Percentiles rank a stretch among this genome's conserved stretches.
Evolutionary conservation across 2,888 invertebrate species (phyloP).

Genomic region (Drosophila meridionalis): DNA sequence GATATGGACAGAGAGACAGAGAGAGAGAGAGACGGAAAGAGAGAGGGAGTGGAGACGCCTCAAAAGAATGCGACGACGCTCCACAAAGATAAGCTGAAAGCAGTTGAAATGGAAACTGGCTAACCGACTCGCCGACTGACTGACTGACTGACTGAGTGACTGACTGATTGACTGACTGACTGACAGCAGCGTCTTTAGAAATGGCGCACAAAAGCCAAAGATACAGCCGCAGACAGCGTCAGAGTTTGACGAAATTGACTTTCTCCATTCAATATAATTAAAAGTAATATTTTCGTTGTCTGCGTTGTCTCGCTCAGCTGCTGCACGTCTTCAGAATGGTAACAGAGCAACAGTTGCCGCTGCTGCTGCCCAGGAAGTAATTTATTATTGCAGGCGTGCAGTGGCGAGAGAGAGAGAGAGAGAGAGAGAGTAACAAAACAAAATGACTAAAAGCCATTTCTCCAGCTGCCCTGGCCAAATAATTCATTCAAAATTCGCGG

Average conservation of each 20-base stretch:
- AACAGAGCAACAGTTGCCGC: constrained; percentile 32
- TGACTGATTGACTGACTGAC: constrained; percentile 41
- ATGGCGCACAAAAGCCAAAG: constrained; percentile 75
- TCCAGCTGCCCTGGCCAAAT: constrained; percentile 31
- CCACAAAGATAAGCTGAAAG: constrained; percentile 70
- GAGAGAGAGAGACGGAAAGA: not conserved
- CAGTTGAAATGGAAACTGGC: constrained; percentile 76
- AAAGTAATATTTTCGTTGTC: constrained; percentile 65
- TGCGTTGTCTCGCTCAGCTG: constrained; percentile 47
- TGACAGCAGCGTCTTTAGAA: constrained; percentile 70
- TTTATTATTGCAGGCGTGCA: constrained; percentile 72
- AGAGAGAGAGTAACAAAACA: constrained; percentile 15
- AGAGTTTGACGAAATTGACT: constrained; percentile 78
- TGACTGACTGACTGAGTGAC: constrained; percentile 47
- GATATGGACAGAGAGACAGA: not conserved
- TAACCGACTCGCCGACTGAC: constrained; percentile 54
- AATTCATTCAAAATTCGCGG: constrained; percentile 64
- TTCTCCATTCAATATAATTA: constrained; percentile 82
- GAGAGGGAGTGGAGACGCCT: constrained; percentile 30
- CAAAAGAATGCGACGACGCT: constrained; percentile 69
- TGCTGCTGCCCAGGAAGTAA: constrained; percentile 67
- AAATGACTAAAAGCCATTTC: constrained; percentile 37
- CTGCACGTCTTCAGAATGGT: constrained; percentile 70
- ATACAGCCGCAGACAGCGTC: constrained; percentile 47
- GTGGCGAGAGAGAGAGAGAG: constrained; percentile 11